Evolutionary conservation across 2,113 vertebrate genomes (phyloP).

Genomic region (Oreochromis tanganicae): DNA sequence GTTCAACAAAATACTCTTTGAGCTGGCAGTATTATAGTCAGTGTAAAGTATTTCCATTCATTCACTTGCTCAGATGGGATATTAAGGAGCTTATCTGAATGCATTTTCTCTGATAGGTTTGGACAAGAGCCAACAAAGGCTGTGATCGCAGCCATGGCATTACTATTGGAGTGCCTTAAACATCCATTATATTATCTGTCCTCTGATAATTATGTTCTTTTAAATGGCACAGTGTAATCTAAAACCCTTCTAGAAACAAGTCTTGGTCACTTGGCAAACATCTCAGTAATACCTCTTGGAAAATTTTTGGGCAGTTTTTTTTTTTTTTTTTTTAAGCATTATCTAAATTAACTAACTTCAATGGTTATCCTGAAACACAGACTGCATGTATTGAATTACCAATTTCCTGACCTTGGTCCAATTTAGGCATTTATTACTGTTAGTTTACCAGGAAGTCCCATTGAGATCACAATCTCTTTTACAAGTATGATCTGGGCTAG

Average conservation of each 20-base stretch:
- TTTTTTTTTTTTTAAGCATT: background rate
- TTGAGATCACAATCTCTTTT: background rate
- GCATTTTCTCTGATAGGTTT: conserved; percentile 24
- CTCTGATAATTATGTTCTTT: background rate
- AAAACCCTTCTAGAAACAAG: background rate
- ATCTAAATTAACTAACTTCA: background rate
- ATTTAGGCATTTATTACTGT: background rate
- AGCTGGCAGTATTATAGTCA: background rate
- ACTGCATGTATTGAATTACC: background rate
- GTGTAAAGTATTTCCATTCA: background rate
- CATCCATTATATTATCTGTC: background rate
- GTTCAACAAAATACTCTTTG: background rate
- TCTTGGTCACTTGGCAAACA: background rate
- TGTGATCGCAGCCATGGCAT: conserved; percentile 11
- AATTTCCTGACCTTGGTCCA: background rate
- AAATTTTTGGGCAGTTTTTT: background rate
- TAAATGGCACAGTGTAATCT: background rate
- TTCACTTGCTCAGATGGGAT: conserved; percentile 3
- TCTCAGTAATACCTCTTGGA: background rate
- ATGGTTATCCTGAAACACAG: background rate
- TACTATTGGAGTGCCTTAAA: background rate
- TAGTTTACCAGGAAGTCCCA: background rate
- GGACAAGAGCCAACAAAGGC: conserved; percentile 18
- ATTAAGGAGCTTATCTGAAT: conserved; percentile 33
- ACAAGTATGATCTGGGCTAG: background rate